Evolutionary conservation across 92 coral and sea anemone species (phyloP), one percentile per base, ranked within the genome.

Genomic region (Porites lobata): DNA sequence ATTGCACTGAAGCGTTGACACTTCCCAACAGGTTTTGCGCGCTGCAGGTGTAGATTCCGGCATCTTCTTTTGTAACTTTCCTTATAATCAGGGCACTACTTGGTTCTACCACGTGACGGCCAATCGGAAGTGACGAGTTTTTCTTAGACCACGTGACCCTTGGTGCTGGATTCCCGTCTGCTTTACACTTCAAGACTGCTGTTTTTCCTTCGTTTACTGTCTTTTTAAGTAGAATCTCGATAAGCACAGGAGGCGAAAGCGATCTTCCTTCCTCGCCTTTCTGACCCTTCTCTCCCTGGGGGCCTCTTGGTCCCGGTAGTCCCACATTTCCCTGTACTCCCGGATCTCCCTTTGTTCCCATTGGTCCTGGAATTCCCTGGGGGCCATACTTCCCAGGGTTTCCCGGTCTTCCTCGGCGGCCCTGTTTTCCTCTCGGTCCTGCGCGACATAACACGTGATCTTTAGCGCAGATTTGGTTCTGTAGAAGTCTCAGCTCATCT

Each of bases 331-430:
- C 93, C 54, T 56, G 84, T 52, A 76, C 47, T 51, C 93, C 93
- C 13, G 64, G 90, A 9, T 13, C 68, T 14, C 90, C 91, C 70
- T 61, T 69, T 3, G 65, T 43, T 7, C 94, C 94, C 47, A 38
- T n/a, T 12, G 69, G 74, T 68, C 94, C 94, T 22, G 50, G 66
- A n/a, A 22, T 21, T 56, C 80, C 80, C 80, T 57, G 50, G 52
- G 66, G 80, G n/a, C 80, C 94, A 65, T 88, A 84, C 79, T 84
- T 91, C 21, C 94, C 94, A 1, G 89, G 77, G 51, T 83, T 75
- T 17, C 94, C 94, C 9, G 71, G 63, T 9, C 70, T 77, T 12
- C 93, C 93, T 2, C 38, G 77, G 57, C 79, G 52, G 20, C 93
- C 93, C 4, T 82, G 72, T 43, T 69, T 72, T 26, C 89, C 80